phyloP scores from a whole-genome alignment of 2,113 vertebrate species.

The Eonycteris spelaea region DNA sequence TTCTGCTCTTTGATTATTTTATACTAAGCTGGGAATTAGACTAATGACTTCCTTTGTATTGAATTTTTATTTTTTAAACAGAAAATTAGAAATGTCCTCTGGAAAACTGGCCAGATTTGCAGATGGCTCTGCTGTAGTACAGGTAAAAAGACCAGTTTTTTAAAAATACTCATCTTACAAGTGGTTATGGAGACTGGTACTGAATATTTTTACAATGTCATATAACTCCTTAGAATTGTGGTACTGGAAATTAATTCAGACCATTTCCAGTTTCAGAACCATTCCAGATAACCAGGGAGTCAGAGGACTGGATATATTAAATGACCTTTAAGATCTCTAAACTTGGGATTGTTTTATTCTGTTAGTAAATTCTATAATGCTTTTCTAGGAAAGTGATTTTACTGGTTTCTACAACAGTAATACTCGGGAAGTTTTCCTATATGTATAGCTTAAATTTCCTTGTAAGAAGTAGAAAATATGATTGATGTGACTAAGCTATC shows the following conservation, averaged over 20 bases:
- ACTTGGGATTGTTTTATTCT: neutral
- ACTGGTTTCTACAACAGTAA: conserved; percentile 7
- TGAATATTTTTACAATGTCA: neutral
- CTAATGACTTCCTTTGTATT: conserved; percentile 12
- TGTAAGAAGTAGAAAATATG: conserved; percentile 26
- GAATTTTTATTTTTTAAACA: conserved; percentile 73
- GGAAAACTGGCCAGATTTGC: conserved; percentile 95
- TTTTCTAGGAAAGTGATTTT: conserved; percentile 40
- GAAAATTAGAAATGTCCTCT: conserved; percentile 93
- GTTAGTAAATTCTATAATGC: neutral
- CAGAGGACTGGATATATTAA: neutral
- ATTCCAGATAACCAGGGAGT: neutral
- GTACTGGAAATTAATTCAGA: conserved; percentile 3
- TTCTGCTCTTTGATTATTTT: conserved; percentile 18
- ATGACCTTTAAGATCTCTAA: conserved; percentile 9
- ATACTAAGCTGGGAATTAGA: neutral
- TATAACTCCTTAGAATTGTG: conserved; percentile 4
- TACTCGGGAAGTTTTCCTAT: conserved; percentile 12
- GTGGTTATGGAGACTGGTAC: neutral
- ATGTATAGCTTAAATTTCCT: conserved; percentile 1
- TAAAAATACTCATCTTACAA: conserved; percentile 38
- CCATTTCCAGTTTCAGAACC: conserved; percentile 4
- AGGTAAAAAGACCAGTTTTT: conserved; percentile 84
- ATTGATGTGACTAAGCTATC: neutral
- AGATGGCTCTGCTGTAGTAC: conserved; percentile 94